These are phyloP conservation scores for Semicossyphus pulcher DNA, from an alignment of 2,113 vertebrate species.

Conservation along the genomic window DNA sequence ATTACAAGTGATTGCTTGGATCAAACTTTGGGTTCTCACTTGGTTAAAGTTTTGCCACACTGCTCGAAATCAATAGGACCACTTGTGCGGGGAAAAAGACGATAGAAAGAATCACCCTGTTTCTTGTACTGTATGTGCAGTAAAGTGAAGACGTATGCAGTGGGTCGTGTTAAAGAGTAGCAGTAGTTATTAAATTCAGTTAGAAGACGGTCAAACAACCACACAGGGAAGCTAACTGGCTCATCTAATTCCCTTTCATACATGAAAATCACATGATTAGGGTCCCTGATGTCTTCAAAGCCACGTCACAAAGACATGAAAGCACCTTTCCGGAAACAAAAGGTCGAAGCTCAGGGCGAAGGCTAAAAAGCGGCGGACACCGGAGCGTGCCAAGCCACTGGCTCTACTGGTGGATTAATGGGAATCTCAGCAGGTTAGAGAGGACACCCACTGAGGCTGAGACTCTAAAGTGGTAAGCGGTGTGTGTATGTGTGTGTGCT, in stretches of 20 bases:
- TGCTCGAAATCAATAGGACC: conserved; percentile 35
- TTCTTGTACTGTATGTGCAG: not conserved
- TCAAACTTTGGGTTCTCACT: conserved; percentile 26
- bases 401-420: conserved; percentile 65
- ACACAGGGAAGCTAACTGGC: conserved; percentile 4
- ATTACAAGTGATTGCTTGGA: conserved; percentile 42
- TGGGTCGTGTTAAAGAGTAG: no score
- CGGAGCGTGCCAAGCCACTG: conserved; percentile 33
- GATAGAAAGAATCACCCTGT: not conserved
- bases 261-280: conserved; percentile 31
- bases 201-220: not conserved
- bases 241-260: conserved; percentile 14
- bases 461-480: not conserved
- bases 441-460: conserved; percentile 2
- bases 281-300: conserved; percentile 12
- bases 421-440: conserved; percentile 37
- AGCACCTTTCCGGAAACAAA: conserved; percentile 42
- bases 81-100: not conserved
- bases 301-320: conserved; percentile 35
- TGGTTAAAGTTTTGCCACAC: conserved; percentile 13
- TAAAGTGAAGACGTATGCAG: no score
- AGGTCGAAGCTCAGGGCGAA: conserved; percentile 47
- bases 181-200: not conserved
- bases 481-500: not conserved
- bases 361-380: conserved; percentile 52